phyloP scores from a whole-genome alignment of 2,888 invertebrate genomes.

The Hymenopus coronatus region DNA sequence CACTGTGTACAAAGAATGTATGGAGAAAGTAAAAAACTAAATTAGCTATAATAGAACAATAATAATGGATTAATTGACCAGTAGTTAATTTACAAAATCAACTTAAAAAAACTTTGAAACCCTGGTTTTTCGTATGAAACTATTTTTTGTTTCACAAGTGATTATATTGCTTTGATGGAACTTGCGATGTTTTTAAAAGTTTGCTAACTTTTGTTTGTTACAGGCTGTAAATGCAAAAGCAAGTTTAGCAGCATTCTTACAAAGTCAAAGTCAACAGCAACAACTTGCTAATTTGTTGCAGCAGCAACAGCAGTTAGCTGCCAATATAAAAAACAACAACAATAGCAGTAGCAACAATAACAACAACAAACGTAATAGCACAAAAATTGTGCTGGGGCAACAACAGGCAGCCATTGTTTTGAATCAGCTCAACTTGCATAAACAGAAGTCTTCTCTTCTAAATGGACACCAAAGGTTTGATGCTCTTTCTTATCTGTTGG shows the following conservation, averaged over 20 bases:
- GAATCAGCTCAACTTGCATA: conserved; percentile 34
- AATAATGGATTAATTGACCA: too few species aligned
- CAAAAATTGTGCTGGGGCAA: conserved; percentile 32
- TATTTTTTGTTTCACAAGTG: background rate
- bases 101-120: too few species aligned
- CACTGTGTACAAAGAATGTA: too few species aligned
- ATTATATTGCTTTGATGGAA: conserved; percentile 28
- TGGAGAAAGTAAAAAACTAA: too few species aligned
- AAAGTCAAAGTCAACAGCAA: conserved; percentile 43
- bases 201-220: background rate
- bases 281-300: conserved; percentile 41
- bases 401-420: conserved; percentile 35
- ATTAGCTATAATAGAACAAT: too few species aligned
- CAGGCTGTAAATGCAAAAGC: conserved; percentile 49
- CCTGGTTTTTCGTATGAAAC: too few species aligned
- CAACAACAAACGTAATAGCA: conserved; percentile 19
- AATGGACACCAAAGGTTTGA: conserved; percentile 37
- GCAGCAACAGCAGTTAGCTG: conserved; percentile 36
- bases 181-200: conserved; percentile 38
- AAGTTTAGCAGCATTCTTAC: conserved; percentile 50
- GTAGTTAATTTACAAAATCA: too few species aligned
- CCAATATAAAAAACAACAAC: conserved; percentile 34
- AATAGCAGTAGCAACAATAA: conserved; percentile 31
- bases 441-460: conserved; percentile 26
- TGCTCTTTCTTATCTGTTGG: background rate